Conservation (phyloP, 2,113 vertebrate species). For the Tauraco erythrolophus region DNA sequence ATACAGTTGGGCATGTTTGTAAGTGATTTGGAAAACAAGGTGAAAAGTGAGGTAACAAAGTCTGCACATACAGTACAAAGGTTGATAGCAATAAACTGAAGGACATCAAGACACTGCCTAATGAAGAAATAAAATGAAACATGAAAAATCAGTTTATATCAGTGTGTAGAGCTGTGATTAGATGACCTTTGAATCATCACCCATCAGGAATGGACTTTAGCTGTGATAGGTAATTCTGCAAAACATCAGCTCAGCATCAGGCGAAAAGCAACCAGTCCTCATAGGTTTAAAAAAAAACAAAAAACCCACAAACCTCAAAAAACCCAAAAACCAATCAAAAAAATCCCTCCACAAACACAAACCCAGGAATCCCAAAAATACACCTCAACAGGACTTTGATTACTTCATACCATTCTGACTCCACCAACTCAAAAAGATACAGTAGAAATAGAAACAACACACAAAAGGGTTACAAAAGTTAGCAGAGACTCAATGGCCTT, state of each 20-base stretch:
- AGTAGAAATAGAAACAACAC: not conserved
- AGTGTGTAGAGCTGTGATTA: not conserved
- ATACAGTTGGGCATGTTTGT: not conserved
- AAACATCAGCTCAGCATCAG: not conserved
- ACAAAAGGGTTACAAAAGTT: not conserved
- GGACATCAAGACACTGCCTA: not conserved
- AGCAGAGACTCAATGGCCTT: not conserved
- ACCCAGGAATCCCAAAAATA: not conserved
- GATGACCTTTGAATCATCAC: not conserved
- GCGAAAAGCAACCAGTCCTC: not conserved
- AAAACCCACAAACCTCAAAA: not conserved
- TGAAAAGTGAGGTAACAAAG: not conserved
- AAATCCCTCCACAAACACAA: not conserved
- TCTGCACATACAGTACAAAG: not conserved
- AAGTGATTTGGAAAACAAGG: not conserved
- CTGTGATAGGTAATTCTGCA: not conserved
- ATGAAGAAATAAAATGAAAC: not conserved
- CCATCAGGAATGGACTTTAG: not conserved
- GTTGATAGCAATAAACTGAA: not conserved
- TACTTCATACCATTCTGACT: not conserved
- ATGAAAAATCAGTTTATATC: not conserved
- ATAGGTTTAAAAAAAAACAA: not conserved
- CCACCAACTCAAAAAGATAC: not conserved
- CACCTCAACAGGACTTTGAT: not conserved
- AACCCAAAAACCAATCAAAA: no score